Conservation (phyloP, 2,888 invertebrate species). For the Tetanocera ferruginea region DNA sequence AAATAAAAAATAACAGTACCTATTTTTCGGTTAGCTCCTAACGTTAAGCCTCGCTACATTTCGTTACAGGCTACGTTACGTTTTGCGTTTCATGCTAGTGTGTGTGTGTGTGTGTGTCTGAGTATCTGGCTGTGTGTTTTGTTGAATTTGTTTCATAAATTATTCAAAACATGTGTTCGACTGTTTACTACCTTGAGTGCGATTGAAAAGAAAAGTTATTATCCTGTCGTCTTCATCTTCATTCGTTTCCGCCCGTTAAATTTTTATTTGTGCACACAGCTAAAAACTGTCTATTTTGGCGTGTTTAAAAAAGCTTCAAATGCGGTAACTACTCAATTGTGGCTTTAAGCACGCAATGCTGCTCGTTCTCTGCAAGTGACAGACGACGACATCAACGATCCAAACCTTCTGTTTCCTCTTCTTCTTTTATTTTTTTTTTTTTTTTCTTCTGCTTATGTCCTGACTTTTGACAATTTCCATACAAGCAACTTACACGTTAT, state of each 20-base stretch:
- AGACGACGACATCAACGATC: background rate
- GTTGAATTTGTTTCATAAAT: constrained; percentile 55
- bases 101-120: background rate
- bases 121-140: background rate
- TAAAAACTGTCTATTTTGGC: background rate
- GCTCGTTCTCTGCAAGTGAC: background rate
- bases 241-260: background rate
- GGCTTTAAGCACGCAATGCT: no score
- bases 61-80: background rate
- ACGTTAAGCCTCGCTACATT: background rate
- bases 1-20: background rate
- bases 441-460: background rate
- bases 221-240: background rate
- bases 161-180: constrained; percentile 67
- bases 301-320: background rate
- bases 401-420: no score
- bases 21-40: background rate
- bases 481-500: constrained; percentile 2
- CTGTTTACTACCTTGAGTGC: constrained; percentile 46
- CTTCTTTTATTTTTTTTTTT: background rate
- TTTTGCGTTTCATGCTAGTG: background rate
- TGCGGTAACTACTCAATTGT: constrained; percentile 1
- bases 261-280: constrained; percentile 13
- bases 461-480: constrained; percentile 18
- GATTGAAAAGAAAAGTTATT: constrained; percentile 47